Conservation (phyloP, 2,888 invertebrate genomes). For the Trachelus iudaicus region DNA sequence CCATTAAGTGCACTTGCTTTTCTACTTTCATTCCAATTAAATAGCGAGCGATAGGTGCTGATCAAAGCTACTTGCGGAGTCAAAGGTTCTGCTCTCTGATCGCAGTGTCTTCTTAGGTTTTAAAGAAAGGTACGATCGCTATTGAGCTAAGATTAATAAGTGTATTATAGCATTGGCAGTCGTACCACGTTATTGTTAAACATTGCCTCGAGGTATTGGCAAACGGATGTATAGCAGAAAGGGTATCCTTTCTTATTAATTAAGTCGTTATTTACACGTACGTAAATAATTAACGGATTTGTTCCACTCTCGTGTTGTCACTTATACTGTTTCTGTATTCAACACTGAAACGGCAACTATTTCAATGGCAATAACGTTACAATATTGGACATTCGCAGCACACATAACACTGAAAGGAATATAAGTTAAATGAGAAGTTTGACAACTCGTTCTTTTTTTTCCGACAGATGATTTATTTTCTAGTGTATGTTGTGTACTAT, state of each 20-base stretch:
- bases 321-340: neutral
- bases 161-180: neutral
- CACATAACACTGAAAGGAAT: neutral
- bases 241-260: neutral
- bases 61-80: neutral
- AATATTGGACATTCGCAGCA: neutral
- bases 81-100: neutral
- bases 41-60: neutral
- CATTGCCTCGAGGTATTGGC: neutral
- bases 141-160: neutral
- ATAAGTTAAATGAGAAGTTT: neutral
- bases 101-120: neutral
- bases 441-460: neutral
- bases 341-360: neutral
- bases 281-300: slow-evolving; percentile 6
- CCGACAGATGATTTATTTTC: neutral
- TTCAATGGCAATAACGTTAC: neutral
- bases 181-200: neutral
- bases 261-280: neutral
- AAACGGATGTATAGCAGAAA: neutral
- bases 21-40: neutral
- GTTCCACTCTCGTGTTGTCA: neutral
- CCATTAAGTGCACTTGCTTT: slow-evolving; percentile 7
- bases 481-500: neutral
- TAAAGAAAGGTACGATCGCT: neutral